phyloP scores from a whole-genome alignment of 2,113 vertebrate genomes.

The Podiceps cristatus region DNA sequence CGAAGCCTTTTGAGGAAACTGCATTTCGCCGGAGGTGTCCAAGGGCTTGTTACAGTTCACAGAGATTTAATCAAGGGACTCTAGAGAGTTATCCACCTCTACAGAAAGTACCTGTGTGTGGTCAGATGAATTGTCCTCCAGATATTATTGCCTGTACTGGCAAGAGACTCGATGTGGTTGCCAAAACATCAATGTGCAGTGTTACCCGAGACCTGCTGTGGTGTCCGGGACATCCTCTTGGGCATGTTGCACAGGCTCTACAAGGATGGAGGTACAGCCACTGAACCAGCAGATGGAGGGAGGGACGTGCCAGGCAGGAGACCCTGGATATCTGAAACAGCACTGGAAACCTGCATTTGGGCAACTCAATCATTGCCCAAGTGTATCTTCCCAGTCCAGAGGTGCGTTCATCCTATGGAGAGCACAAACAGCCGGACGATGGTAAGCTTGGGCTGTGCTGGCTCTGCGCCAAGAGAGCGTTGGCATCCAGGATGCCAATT shows the following conservation, averaged over 20 bases:
- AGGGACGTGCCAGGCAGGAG: not conserved
- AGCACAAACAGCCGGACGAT: rapidly evolving
- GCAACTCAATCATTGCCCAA: not conserved
- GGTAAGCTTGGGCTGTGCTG: not conserved
- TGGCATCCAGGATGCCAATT: not conserved
- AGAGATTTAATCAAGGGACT: not conserved
- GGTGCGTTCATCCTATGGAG: not conserved
- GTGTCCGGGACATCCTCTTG: not conserved
- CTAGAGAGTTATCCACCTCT: not conserved
- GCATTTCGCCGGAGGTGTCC: not conserved
- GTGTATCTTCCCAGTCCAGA: not conserved
- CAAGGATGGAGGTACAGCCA: not conserved
- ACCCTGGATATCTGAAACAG: not conserved
- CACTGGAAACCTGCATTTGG: not conserved
- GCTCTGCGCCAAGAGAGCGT: not conserved
- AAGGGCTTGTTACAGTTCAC: too few species aligned
- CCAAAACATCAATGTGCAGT: not conserved
- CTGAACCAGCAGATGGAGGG: not conserved
- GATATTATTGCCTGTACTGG: not conserved
- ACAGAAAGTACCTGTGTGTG: not conserved
- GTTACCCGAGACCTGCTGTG: not conserved
- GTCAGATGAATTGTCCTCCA: not conserved
- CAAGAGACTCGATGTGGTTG: rapidly evolving
- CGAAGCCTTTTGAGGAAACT: not conserved
- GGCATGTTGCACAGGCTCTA: not conserved